Evolutionary conservation across 2,888 invertebrate genomes (phyloP).

Genomic region (Drosophila pullipes): DNA sequence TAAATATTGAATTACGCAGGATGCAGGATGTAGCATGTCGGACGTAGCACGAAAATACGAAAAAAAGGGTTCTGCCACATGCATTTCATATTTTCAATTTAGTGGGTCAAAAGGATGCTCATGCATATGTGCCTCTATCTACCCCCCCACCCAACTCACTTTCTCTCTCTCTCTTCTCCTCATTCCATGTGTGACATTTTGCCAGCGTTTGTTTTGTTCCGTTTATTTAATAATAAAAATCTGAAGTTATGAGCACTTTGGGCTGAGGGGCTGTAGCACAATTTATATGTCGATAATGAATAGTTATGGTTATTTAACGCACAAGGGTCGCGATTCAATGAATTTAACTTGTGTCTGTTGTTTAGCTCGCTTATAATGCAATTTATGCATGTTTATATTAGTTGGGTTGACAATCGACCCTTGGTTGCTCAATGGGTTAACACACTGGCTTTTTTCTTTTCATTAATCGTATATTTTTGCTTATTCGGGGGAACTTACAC

Average conservation of each 20-base stretch:
- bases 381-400: slow-evolving; percentile 75
- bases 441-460: slow-evolving; percentile 20
- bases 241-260: slow-evolving; percentile 77
- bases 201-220: slow-evolving; percentile 58
- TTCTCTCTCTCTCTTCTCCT: slow-evolving; percentile 4
- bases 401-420: slow-evolving; percentile 40
- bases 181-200: slow-evolving; percentile 59
- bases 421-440: slow-evolving; percentile 54
- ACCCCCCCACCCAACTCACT: neutral
- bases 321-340: slow-evolving; percentile 43
- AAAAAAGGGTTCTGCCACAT: slow-evolving; percentile 56
- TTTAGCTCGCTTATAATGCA: slow-evolving; percentile 75
- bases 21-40: slow-evolving; percentile 38
- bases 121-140: slow-evolving; percentile 39
- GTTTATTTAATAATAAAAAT: slow-evolving; percentile 80
- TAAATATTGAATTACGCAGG: slow-evolving; percentile 83
- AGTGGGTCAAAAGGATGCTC: slow-evolving; percentile 76
- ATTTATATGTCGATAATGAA: slow-evolving; percentile 80
- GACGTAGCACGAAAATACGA: slow-evolving; percentile 13
- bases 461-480: neutral
- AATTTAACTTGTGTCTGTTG: slow-evolving; percentile 64
- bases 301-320: slow-evolving; percentile 78
- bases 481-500: slow-evolving; percentile 15
- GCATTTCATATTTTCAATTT: slow-evolving; percentile 63
- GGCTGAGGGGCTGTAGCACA: slow-evolving; percentile 37